Base-by-base conservation (phyloP, 2,113 vertebrate species). In the Corythoichthys intestinalis region DNA sequence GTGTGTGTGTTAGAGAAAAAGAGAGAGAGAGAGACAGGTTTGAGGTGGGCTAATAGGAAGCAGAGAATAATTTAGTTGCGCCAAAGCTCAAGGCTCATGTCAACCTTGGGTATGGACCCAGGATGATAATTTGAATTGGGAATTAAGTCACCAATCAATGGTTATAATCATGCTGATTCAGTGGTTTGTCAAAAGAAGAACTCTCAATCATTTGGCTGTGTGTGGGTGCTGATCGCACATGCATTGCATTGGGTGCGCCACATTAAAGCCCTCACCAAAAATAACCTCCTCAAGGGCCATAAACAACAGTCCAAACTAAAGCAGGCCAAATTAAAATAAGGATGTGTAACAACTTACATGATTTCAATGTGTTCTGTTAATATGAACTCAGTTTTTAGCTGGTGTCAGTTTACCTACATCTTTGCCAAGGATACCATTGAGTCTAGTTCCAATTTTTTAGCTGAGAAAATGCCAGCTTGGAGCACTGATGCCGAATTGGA, bases 71-170 rank as follows among this genome's bases (percentile, higher is more conserved):
- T 90, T 89, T 91, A 88, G 84, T 84, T 73, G 69, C 75, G 69
- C 83, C 61, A 81, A 87, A 87, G 88, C 89, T 90, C 81, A 90
- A 86, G 86, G 88, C 89, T 89, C 86, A 87, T 83, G 85, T 88
- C 89, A 91, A 86, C 84, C 89, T 88, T 86, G 83, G 82, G 87
- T 87, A 81, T 82, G 73, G 80, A 87, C 86, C 87, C 86, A 78
- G 79, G 88, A 87, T 91, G 89, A 88, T 91, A 80, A 91, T 91
- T 89, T 90, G 89, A 89, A 87, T 76, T 80, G 84, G 83, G 87
- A 91, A 90, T 90, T 88, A 87, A 90, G 85, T 88, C 88, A 88
- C 87, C 85, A 89, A 90, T 88, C 88, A 90, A 89, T 89, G 87
- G 80, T 89, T 89, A 85, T 83, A 83, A 79, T 86, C 86, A 84